A percentile compares a stretch with the other conserved stretches of the same genome.
These are phyloP conservation scores for Gryllus bimaculatus DNA, from an alignment of 1,140 invertebrate genomes.

Conservation along the genomic window DNA sequence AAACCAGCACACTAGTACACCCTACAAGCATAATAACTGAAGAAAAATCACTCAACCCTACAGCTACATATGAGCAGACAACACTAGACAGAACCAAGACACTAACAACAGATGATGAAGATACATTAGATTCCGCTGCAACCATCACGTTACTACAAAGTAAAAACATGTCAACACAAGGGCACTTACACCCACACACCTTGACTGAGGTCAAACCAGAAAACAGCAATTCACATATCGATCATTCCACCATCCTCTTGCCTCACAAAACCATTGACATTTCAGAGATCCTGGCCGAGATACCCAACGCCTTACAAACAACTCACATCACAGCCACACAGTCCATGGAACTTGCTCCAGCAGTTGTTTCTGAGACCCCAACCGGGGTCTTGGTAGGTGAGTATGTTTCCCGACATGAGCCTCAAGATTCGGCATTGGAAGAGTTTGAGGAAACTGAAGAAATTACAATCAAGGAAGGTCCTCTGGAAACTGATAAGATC, in stretches of 20 bases:
- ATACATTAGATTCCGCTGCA: not conserved
- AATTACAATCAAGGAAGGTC: not conserved
- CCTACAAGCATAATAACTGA: slow-evolving; percentile 9
- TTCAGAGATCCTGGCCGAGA: slow-evolving; percentile 23
- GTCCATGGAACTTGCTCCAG: slow-evolving; percentile 21
- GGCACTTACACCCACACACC: slow-evolving; percentile 22
- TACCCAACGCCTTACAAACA: slow-evolving; percentile 15
- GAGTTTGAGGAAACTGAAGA: not conserved
- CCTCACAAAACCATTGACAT: slow-evolving; percentile 24
- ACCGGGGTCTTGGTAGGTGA: slow-evolving; percentile 23
- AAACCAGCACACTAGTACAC: slow-evolving; percentile 17
- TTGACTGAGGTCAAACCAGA: slow-evolving; percentile 23
- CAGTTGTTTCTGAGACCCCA: slow-evolving; percentile 23
- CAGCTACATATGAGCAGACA: slow-evolving; percentile 12
- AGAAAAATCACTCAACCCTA: slow-evolving; percentile 12
- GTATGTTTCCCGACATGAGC: slow-evolving; percentile 18
- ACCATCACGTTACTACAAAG: not conserved
- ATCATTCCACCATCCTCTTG: slow-evolving; percentile 14
- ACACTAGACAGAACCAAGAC: slow-evolving; percentile 3
- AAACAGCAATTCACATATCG: slow-evolving; percentile 14
- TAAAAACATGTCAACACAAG: slow-evolving; percentile 12
- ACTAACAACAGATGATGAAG: slow-evolving; percentile 12
- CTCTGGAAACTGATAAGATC: not conserved
- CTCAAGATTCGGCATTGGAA: slow-evolving; percentile 11
- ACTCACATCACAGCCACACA: slow-evolving; percentile 24